Evolutionary conservation across 2,113 vertebrate genomes (phyloP).

Genomic region (Cyanistes caeruleus): DNA sequence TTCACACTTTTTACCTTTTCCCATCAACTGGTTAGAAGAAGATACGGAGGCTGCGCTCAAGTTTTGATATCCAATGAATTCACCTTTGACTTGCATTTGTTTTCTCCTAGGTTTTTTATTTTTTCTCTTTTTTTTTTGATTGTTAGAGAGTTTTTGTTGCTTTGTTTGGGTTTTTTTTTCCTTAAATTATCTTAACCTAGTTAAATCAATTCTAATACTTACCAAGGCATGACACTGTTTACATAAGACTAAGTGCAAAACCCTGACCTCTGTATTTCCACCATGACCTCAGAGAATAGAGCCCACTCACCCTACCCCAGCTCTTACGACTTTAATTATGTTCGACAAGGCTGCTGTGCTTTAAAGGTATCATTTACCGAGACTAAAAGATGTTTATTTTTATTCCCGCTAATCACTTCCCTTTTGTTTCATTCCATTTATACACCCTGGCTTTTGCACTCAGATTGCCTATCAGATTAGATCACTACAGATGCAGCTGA

Average conservation of each 20-base stretch:
- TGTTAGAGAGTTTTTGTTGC: background rate
- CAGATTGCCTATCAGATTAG: background rate
- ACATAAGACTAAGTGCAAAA: slow-evolving; percentile 74
- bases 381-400: slow-evolving; percentile 66
- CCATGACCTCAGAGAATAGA: slow-evolving; percentile 68
- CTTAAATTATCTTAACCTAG: slow-evolving; percentile 4
- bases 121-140: background rate
- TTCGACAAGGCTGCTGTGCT: slow-evolving; percentile 36
- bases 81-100: background rate
- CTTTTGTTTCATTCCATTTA: slow-evolving; percentile 20
- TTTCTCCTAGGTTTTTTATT: background rate
- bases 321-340: slow-evolving; percentile 59
- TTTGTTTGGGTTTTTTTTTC: background rate
- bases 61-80: background rate
- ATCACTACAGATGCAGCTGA: background rate
- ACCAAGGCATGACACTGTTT: slow-evolving; percentile 74
- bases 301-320: slow-evolving; percentile 45
- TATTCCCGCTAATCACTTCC: background rate
- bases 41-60: background rate
- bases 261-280: slow-evolving; percentile 73
- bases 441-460: background rate
- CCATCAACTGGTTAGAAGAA: background rate
- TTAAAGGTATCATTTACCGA: slow-evolving; percentile 42
- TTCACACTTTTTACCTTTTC: background rate
- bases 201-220: slow-evolving; percentile 64